These are phyloP conservation scores for Columba guinea DNA, from an alignment of 2,797 vertebrate genomes.

Conservation along the genomic window DNA sequence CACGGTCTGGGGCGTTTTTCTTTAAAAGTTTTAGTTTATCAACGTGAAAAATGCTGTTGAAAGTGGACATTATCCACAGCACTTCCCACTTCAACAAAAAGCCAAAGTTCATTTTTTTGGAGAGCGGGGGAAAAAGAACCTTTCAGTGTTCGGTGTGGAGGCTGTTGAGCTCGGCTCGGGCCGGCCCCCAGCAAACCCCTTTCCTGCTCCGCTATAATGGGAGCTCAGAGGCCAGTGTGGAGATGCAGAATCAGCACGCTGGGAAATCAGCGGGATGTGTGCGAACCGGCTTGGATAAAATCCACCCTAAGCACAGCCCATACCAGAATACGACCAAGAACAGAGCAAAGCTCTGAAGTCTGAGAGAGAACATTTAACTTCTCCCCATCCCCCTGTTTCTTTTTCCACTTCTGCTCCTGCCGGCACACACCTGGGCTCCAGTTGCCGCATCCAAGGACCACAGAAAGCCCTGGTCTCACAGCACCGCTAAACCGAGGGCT, in stretches of 20 bases:
- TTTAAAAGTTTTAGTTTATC: neutral
- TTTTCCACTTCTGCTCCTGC: neutral
- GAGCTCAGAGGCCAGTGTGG: neutral
- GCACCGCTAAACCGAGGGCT: neutral
- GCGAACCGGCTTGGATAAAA: neutral
- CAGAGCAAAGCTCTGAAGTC: neutral
- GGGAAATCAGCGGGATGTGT: constrained; percentile 42
- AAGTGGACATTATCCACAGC: neutral
- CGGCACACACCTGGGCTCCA: neutral
- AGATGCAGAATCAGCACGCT: neutral
- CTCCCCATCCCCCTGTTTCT: neutral
- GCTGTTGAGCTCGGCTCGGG: neutral
- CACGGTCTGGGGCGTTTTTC: neutral
- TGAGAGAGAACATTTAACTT: constrained; percentile 21
- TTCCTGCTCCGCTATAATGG: constrained; percentile 28
- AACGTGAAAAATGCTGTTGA: neutral
- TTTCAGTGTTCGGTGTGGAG: neutral
- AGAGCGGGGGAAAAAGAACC: neutral
- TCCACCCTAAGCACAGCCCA: constrained; percentile 23
- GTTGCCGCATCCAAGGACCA: neutral
- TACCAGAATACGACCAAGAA: neutral
- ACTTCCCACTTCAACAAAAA: neutral
- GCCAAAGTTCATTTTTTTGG: neutral
- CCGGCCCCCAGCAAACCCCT: constrained; percentile 6
- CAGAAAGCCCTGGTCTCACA: neutral